Evolutionary conservation across 1,140 invertebrate genomes (phyloP), one percentile per base, ranked within the genome.

Genomic region (Alviniconcha marisindica): DNA sequence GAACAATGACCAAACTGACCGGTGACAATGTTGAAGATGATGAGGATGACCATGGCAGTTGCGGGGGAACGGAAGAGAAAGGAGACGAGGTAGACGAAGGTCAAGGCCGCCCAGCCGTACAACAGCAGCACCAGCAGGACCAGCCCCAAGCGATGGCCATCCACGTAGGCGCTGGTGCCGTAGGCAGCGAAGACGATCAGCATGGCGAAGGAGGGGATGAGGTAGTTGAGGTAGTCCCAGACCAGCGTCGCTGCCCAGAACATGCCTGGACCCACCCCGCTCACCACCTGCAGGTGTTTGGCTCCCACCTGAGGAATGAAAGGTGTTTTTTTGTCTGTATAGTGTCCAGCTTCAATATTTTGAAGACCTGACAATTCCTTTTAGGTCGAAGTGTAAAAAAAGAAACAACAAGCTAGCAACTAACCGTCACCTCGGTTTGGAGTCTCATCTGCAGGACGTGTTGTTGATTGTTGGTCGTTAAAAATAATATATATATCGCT

Each of bases 171-270:
- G 81, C 94, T 87, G 71, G 94, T 94, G 82, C 94, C 71, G 77
- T 91, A 92, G 12, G 86, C 89, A 7, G 86, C 88, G 81, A 92
- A 91, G 33, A 89, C 83, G n/a, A 88, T 83, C 24, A 93, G 44
- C 14, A 93, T 79, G 18, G 88, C 54, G 7, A 90, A 54, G 33
- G 82, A 82, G 10, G 92, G 89, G 18, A 92, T 71, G 0, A 93
- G 24, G 84, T 90, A 93, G 87, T 92, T 92, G 33, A 93, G 82
- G 38, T 92, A 87, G 79, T 97, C 96, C 95, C 96, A 97, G 0
- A 96, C 51, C 40, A 96, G 95, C 1, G 95, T 95, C 1, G 95
- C 93, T 1, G 94, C 78, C 97, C 96, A 97, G 92, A 96, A 96
- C 2, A 95, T 94, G 33, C 94, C 92, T 0, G 96, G 95, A 56